Evolutionary conservation across 2,888 invertebrate genomes (phyloP).

Genomic region (Cynaeus angustus): DNA sequence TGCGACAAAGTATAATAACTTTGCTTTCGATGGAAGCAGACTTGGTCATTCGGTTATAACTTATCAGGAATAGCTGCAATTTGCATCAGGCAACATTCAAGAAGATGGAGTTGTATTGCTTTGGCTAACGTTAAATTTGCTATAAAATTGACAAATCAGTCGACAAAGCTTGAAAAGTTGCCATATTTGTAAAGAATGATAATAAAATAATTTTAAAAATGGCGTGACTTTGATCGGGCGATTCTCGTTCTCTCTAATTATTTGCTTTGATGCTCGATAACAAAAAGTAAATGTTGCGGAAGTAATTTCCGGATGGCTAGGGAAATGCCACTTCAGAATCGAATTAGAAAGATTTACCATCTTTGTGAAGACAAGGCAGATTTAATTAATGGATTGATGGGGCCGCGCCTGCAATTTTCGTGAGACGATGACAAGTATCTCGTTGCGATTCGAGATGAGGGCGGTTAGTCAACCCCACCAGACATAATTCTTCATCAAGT

Average conservation of each 20-base stretch:
- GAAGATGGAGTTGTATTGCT: too few relatives aligned
- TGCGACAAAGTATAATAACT: too few relatives aligned
- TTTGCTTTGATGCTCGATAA: conserved; percentile 48
- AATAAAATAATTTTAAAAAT: too few relatives aligned
- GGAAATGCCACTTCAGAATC: conserved; percentile 52
- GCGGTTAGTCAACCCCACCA: conserved; percentile 43
- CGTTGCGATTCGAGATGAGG: conserved; percentile 22
- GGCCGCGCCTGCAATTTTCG: conserved; percentile 55
- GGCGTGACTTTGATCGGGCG: not conserved
- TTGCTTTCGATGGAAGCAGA: too few relatives aligned
- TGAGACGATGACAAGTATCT: conserved; percentile 54
- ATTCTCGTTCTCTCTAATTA: conserved; percentile 45
- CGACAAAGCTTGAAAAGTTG: too few relatives aligned
- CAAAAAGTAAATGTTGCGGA: conserved; percentile 50
- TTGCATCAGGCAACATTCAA: too few relatives aligned
- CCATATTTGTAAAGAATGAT: too few relatives aligned
- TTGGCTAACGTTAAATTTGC: too few relatives aligned
- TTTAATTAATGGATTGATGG: conserved; percentile 65
- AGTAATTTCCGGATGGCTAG: conserved; percentile 40
- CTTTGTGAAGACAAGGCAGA: conserved; percentile 59
- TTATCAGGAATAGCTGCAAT: too few relatives aligned
- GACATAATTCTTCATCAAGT: conserved; percentile 56
- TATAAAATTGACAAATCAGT: too few relatives aligned
- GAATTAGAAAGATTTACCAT: conserved; percentile 58
- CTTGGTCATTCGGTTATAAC: too few relatives aligned